Evolutionary conservation across 2,888 invertebrate genomes (phyloP), one percentile per base, ranked within the genome.

Genomic region (Odontomyia ornata): DNA sequence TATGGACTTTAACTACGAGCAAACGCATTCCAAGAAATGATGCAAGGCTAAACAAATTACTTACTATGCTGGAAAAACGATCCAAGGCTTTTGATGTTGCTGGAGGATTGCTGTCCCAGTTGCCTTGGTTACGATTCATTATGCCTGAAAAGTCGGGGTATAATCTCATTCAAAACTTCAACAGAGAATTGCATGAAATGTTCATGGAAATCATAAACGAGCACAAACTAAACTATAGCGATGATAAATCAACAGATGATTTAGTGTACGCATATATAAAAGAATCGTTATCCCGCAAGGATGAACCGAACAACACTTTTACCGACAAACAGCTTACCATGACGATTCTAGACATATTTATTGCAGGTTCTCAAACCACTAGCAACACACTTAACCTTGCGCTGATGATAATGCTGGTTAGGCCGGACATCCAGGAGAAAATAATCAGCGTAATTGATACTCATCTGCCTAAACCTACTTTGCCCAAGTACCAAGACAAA

Each of bases 331-430:
- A 92, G 82, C 83, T 93, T 72, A 85, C 90, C 3, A 89, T 92
- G 88, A 88, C 91, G 3, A 89, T 92, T 80, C 82, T 92, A 76
- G 93, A 93, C 83, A 87, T 93, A 64, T 91, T 93, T 80, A 89
- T 93, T 81, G 92, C 91, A 4, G 92, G 92, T 1, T 88, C 89
- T 0, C 89, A 89, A 80, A 92, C 92, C 0, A 92, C 92, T 0
- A 89, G 91, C 77, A 89, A 87, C 47, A 90, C 91, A 0, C 83
- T 93, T 18, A 90, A 91, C 80, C 89, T 91, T 82, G 88, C 89
- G 0, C 86, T 93, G 67, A 85, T 92, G 81, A 87, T 89, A 80
- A 89, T 92, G 88, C 86, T 90, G 21, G 82, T 89, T 28, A 86
- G 89, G 78, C 89, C 89, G 62, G 89, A 91, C 11, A 83, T 92